These are phyloP conservation scores for Bombus superbus DNA, from an alignment of 1,140 invertebrate species.

Conservation along the genomic window DNA sequence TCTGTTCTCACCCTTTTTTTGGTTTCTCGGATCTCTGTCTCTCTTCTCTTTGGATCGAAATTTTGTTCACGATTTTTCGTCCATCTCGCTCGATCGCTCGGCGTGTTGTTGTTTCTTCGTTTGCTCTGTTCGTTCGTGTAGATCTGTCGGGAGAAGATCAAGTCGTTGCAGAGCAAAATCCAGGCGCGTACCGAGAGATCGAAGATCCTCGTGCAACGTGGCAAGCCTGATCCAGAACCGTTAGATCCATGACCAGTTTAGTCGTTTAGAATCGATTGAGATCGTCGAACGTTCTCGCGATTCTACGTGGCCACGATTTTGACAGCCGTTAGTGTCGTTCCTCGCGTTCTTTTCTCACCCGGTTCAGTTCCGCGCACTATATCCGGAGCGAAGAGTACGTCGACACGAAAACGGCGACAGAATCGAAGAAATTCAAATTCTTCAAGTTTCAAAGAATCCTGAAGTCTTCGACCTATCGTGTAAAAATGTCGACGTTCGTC, in stretches of 20 bases:
- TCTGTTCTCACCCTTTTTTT: conserved; percentile 69
- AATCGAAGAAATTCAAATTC: neutral
- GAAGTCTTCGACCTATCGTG: neutral
- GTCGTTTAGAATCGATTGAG: neutral
- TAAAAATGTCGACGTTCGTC: neutral
- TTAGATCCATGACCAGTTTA: conserved; percentile 62
- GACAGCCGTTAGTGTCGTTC: conserved; percentile 4
- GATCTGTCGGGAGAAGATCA: conserved; percentile 91
- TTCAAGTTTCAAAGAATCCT: neutral
- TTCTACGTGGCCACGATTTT: neutral
- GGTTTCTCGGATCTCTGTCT: conserved; percentile 47
- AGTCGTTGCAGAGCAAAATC: conserved; percentile 94
- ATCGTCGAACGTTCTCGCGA: neutral
- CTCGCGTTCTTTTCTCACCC: conserved; percentile 31
- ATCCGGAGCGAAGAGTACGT: neutral
- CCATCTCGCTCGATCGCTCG: conserved; percentile 60
- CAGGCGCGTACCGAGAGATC: conserved; percentile 93
- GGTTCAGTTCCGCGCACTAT: conserved; percentile 10
- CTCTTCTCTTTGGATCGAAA: conserved; percentile 1
- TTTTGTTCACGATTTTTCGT: conserved; percentile 24
- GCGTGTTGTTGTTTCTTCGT: conserved; percentile 46
- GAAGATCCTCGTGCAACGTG: conserved; percentile 92
- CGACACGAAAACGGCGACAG: neutral
- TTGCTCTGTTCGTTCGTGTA: conserved; percentile 3
- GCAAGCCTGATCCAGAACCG: conserved; percentile 90